Percentiles rank a stretch among this genome's conserved stretches.
These are phyloP conservation scores for Andinoacara biseriatus DNA, from an alignment of 2,113 vertebrate species.

Conservation along the genomic window DNA sequence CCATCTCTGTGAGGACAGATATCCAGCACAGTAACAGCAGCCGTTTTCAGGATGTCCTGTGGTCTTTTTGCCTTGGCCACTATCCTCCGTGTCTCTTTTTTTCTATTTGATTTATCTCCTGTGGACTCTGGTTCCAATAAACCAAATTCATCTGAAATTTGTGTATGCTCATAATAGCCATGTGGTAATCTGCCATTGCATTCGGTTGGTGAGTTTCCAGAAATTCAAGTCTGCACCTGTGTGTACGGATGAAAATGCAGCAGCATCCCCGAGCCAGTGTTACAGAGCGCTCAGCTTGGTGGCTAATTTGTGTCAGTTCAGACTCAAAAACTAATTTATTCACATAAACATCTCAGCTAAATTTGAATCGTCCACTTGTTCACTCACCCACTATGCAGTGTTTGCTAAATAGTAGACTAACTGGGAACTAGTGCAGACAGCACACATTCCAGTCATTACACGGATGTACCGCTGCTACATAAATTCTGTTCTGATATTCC, in stretches of 20 bases:
- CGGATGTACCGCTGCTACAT: fast-evolving
- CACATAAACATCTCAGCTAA: not conserved
- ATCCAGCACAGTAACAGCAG: not conserved
- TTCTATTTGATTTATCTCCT: not conserved
- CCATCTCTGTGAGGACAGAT: too few species aligned
- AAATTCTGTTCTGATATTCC: not conserved
- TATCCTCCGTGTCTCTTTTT: not conserved
- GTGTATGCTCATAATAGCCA: not conserved
- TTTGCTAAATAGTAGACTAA: not conserved
- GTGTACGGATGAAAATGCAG: too few species aligned
- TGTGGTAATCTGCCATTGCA: not conserved
- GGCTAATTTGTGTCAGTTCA: not conserved
- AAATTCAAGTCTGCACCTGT: not conserved
- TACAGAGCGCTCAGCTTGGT: not conserved
- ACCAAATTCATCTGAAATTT: not conserved
- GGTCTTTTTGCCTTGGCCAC: not conserved
- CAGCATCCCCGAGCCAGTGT: not conserved
- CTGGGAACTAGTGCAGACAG: not conserved
- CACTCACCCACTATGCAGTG: not conserved
- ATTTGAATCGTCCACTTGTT: not conserved
- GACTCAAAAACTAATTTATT: not conserved
- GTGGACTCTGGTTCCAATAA: not conserved
- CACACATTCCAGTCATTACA: not conserved
- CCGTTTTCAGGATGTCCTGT: not conserved
- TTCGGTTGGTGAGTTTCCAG: not conserved